phyloP scores from a whole-genome alignment of 2,113 vertebrate genomes.

The Laticauda colubrina region DNA sequence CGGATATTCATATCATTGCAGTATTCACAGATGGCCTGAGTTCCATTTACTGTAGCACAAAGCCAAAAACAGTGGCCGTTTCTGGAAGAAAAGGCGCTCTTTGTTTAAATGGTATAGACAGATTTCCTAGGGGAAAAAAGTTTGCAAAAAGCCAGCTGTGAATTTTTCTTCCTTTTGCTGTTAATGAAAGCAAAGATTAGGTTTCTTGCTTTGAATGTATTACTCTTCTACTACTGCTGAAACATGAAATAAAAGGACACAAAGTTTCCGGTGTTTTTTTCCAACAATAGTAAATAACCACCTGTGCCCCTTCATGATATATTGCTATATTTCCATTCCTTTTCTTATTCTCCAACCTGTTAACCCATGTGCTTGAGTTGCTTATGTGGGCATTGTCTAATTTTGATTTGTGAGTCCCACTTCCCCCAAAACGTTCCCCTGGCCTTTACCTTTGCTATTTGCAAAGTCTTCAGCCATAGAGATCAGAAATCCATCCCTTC shows the following conservation, averaged over 20 bases:
- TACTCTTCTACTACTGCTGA: slow-evolving; percentile 12
- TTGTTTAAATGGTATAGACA: slow-evolving; percentile 33
- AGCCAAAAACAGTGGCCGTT: neutral
- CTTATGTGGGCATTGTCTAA: neutral
- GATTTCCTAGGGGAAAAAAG: neutral
- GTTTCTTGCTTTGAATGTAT: neutral
- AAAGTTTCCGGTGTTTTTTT: neutral
- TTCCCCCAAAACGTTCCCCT: neutral
- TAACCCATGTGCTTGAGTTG: neutral
- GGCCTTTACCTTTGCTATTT: neutral
- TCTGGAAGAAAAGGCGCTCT: neutral
- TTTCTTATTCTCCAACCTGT: neutral
- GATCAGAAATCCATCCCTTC: neutral
- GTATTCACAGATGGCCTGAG: neutral
- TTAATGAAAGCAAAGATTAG: neutral
- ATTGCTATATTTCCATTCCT: neutral
- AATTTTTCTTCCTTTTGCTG: slow-evolving; percentile 3
- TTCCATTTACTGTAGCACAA: neutral
- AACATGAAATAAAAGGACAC: neutral
- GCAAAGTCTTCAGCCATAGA: neutral
- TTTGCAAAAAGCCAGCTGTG: neutral
- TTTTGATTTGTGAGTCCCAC: neutral
- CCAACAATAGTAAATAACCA: neutral
- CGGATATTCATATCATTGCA: neutral
- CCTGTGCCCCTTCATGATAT: neutral